Evolutionary conservation across 2,797 vertebrate genomes (phyloP).

Genomic region (Mastacembelus armatus): DNA sequence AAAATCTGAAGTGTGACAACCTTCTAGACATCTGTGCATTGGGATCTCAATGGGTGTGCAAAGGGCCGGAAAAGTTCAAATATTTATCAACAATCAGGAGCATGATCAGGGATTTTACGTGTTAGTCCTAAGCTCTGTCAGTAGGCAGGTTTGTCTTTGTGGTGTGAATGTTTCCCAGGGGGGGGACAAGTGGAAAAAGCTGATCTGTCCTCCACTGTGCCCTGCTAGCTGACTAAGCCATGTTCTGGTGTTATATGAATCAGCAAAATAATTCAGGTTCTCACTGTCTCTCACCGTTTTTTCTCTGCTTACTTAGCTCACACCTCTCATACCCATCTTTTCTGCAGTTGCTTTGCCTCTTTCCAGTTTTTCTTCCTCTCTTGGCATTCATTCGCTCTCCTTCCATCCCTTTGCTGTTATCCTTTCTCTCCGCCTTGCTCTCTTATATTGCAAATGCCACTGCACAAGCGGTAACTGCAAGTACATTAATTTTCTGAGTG

Average conservation of each 20-base stretch:
- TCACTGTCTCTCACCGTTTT: slow-evolving; percentile 32
- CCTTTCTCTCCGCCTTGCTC: neutral
- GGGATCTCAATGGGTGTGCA: slow-evolving; percentile 18
- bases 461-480: slow-evolving; percentile 17
- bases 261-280: slow-evolving; percentile 65
- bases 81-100: slow-evolving; percentile 61
- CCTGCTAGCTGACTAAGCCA: slow-evolving; percentile 53
- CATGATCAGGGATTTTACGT: slow-evolving; percentile 42
- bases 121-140: slow-evolving; percentile 14
- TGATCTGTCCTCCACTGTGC: slow-evolving; percentile 51
- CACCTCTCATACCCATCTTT: neutral
- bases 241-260: slow-evolving; percentile 58
- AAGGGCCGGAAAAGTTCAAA: neutral
- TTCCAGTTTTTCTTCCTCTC: neutral
- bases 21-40: slow-evolving; percentile 1
- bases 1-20: neutral
- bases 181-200: slow-evolving; percentile 46
- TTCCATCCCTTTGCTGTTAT: neutral
- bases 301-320: neutral
- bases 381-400: slow-evolving; percentile 1
- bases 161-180: slow-evolving; percentile 41
- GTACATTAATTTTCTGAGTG: slow-evolving; percentile 21
- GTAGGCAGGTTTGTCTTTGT: slow-evolving; percentile 20
- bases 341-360: slow-evolving; percentile 31
- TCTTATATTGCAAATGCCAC: neutral